Evolutionary conservation across 2,888 invertebrate species (phyloP), one percentile per base, ranked within the genome.

Genomic region (Sepiola atlantica): DNA sequence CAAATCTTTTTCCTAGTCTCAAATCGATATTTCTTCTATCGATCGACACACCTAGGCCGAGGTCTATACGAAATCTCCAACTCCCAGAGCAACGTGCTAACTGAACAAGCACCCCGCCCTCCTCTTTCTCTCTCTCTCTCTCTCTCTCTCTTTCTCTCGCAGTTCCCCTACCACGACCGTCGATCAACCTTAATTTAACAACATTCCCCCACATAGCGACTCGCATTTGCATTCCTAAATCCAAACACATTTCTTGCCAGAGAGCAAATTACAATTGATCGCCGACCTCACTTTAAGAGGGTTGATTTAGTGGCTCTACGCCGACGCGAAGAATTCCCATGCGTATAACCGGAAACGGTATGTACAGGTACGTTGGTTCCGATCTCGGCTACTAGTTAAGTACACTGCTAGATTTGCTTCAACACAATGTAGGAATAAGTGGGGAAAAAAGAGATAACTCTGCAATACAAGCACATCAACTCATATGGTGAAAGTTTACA

Each of bases 151-250:
- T 4, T 45, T 45, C 45, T 8, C 45, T 45, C 8, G 8, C n/a
- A n/a, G n/a, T n/a, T n/a, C n/a, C n/a, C 14, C n/a, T 12, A 16
- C 77, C 77, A 77, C n/a, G 14, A 16, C 77, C 77, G 32, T n/a
- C 77, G n/a, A 77, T 77, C 77, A n/a, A 77, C 77, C 77, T n/a
- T 77, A n/a, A 77, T 77, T 77, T 77, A 77, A n/a, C n/a, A 77
- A n/a, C 77, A 77, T 77, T 77, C n/a, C 10, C 32, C 77, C 77
- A n/a, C 77, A 77, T 77, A 77, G 77, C n/a, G 77, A 77, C 77
- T 24, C 21, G 77, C 77, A 16, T 21, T 14, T 16, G 18, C 77
- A n/a, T 77, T 32, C 21, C 77, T 32, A 4, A 77, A n/a, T 77
- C 77, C 32, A n/a, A 77, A 77, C n/a, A 77, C n/a, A 77, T 77